These are phyloP conservation scores for Vidua chalybeata DNA, from an alignment of 2,113 vertebrate species.

Conservation along the genomic window DNA sequence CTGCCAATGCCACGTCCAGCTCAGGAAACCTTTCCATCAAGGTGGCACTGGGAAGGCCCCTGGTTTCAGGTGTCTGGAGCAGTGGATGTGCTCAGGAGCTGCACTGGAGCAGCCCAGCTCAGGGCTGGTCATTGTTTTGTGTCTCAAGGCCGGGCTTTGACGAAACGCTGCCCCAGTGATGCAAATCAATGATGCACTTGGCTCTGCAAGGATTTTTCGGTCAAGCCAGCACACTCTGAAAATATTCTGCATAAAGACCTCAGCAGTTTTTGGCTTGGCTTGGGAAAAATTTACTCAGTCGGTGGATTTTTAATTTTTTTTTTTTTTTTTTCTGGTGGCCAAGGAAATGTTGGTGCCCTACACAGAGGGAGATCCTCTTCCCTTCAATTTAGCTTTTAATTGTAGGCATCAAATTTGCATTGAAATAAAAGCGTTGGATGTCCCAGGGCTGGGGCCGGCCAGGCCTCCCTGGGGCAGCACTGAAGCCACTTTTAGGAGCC, in stretches of 20 bases:
- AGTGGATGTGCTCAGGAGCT: background rate
- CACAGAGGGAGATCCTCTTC: background rate
- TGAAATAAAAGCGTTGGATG: background rate
- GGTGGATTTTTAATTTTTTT: background rate
- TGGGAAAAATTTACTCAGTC: background rate
- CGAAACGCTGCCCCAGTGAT: background rate
- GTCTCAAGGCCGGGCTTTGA: background rate
- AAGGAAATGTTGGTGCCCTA: background rate
- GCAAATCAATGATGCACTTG: background rate
- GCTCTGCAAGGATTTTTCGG: background rate
- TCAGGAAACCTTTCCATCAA: rapidly evolving
- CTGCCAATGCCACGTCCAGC: background rate
- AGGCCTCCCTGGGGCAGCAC: background rate
- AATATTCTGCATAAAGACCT: background rate
- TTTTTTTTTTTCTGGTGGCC: background rate
- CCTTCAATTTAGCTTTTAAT: background rate
- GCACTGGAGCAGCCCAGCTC: background rate
- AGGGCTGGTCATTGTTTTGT: background rate
- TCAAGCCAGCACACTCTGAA: background rate
- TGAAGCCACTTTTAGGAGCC: background rate
- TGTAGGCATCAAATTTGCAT: background rate
- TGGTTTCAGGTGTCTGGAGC: background rate
- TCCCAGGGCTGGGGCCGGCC: background rate
- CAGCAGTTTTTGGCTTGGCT: background rate
- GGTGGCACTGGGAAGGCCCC: background rate